Evolutionary conservation across 2,888 invertebrate species (phyloP).

Genomic region (Papilio elwesi): DNA sequence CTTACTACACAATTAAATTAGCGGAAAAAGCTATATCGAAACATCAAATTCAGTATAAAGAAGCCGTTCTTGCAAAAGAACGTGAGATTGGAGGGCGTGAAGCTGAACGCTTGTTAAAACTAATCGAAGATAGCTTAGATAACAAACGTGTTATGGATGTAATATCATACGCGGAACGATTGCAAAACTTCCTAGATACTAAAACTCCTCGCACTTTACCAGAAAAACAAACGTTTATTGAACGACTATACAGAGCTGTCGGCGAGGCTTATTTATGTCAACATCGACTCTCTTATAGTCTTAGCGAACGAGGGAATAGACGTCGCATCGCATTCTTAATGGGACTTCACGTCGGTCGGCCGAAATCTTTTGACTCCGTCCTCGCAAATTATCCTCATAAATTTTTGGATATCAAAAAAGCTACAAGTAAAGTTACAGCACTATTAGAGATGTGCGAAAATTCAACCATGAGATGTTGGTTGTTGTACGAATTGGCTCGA

Average conservation of each 20-base stretch:
- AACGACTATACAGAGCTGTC: slow-evolving; percentile 72
- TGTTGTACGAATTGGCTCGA: slow-evolving; percentile 76
- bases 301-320: slow-evolving; percentile 75
- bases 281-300: slow-evolving; percentile 73
- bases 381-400: slow-evolving; percentile 77
- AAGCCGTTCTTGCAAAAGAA: slow-evolving; percentile 65
- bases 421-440: slow-evolving; percentile 64
- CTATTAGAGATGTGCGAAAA: slow-evolving; percentile 78
- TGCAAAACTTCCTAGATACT: slow-evolving; percentile 73
- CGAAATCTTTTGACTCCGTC: slow-evolving; percentile 77
- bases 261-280: slow-evolving; percentile 75
- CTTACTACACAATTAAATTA: slow-evolving; percentile 74
- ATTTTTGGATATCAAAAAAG: slow-evolving; percentile 71
- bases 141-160: slow-evolving; percentile 69
- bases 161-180: slow-evolving; percentile 74
- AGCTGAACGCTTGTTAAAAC: slow-evolving; percentile 66
- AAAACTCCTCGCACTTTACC: slow-evolving; percentile 74
- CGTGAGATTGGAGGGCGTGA: slow-evolving; percentile 71
- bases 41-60: slow-evolving; percentile 70
- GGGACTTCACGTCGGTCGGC: slow-evolving; percentile 73
- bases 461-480: slow-evolving; percentile 76
- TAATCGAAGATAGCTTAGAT: slow-evolving; percentile 68
- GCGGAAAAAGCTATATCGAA: slow-evolving; percentile 75
- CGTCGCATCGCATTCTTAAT: slow-evolving; percentile 77
- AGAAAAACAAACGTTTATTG: slow-evolving; percentile 72